phyloP scores from a whole-genome alignment of 92 coral and sea anemone species.

The Micromussa lordhowensis region DNA sequence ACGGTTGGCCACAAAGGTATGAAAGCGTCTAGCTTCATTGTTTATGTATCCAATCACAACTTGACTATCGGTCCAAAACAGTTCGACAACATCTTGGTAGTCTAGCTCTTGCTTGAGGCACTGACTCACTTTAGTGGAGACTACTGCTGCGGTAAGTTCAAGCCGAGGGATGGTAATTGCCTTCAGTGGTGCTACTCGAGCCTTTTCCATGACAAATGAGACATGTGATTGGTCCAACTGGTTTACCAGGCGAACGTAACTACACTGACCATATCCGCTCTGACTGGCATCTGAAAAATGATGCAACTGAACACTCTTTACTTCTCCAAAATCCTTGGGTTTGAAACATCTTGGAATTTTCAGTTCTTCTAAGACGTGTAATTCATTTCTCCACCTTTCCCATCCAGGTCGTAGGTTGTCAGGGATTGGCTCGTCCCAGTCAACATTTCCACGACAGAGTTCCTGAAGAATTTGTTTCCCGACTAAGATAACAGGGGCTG shows the following conservation, averaged over 20 bases:
- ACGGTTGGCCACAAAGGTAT: slow-evolving; percentile 65
- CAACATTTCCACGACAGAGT: slow-evolving; percentile 47
- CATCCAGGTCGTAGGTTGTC: slow-evolving; percentile 36
- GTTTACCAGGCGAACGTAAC: slow-evolving; percentile 37
- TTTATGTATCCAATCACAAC: too few relatives aligned
- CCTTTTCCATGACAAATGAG: slow-evolving; percentile 52
- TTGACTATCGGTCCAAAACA: too few relatives aligned
- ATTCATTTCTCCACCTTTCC: slow-evolving; percentile 49
- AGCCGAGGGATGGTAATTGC: too few relatives aligned
- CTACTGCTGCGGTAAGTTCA: too few relatives aligned
- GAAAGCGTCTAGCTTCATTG: too few relatives aligned
- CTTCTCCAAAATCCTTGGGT: slow-evolving; percentile 41
- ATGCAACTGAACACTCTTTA: slow-evolving; percentile 32
- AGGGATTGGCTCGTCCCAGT: slow-evolving; percentile 56
- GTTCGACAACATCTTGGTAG: too few relatives aligned
- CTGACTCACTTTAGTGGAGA: slow-evolving; percentile 46
- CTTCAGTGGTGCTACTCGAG: too few relatives aligned
- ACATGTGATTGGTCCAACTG: slow-evolving; percentile 31
- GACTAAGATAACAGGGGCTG: slow-evolving; percentile 34
- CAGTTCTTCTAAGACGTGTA: slow-evolving; percentile 34
- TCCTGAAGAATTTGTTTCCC: too few relatives aligned
- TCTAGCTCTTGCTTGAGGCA: slow-evolving; percentile 56
- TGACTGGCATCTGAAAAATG: slow-evolving; percentile 46
- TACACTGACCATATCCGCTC: too few relatives aligned
- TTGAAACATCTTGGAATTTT: too few relatives aligned